Evolutionary conservation across 1,140 invertebrate genomes (phyloP), one percentile per base, ranked within the genome.

Genomic region (Zaprionus kolodkinae): DNA sequence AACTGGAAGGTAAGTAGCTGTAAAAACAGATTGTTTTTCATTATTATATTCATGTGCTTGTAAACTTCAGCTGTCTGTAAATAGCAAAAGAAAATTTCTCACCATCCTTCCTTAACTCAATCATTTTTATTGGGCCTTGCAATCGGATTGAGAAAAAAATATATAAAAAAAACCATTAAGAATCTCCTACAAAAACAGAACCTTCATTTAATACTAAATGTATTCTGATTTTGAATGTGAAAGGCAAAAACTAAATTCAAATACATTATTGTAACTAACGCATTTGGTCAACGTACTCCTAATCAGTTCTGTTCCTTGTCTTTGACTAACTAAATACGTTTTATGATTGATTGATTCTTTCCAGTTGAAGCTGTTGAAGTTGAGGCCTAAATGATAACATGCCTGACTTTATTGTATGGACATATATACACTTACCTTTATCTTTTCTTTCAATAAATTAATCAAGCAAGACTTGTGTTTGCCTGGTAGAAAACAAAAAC

Each of bases 321-420:
- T 74, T 89, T 90, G 69, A 88, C 86, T 91, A 91, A 91, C 90
- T 65, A 77, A 79, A 82, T 65, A 78, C 75, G 84, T 91, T 91
- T 86, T 88, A 91, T 78, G 71, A 91, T 91, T 91, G 83, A 91
- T 91, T 91, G 81, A 91, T 85, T 91, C 90, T 91, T 91, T 91
- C 81, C 90, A 91, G 90, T 91, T 91, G 91, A 91, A 88, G 90
- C 90, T 91, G 90, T 91, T 91, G 90, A 91, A 88, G 91, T 91
- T 91, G 90, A 91, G 87, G 86, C 90, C 90, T 91, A 91, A 91
- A 91, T 90, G 89, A 91, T 90, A 90, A 84, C 81, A 80, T 87
- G 89, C 89, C 89, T 91, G 88, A 82, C 81, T 85, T 91, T 78
- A 76, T 89, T 73, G 78, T 91, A 91, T 91, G 88, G 88, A 91